Evolutionary conservation across 2,113 vertebrate genomes (phyloP).

Genomic region (Herpetotheres cachinnans): DNA sequence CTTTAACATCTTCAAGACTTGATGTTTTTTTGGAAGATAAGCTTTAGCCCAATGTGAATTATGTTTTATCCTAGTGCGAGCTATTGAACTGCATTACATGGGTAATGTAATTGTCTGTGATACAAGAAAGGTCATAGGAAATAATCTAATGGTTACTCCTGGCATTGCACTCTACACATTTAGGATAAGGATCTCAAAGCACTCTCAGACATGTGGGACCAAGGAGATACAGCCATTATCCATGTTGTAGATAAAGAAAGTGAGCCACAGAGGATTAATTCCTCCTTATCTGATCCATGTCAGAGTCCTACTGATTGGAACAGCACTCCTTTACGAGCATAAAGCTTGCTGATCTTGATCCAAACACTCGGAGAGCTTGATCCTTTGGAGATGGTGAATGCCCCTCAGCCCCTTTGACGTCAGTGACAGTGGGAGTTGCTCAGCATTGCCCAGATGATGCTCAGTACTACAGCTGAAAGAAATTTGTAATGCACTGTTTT

Average conservation of each 20-base stretch:
- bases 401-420: neutral
- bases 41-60: neutral
- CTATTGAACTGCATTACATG: neutral
- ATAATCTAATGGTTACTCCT: neutral
- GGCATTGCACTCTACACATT: neutral
- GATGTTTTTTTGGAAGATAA: neutral
- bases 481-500: neutral
- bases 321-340: neutral
- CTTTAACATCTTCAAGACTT: neutral
- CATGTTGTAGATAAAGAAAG: neutral
- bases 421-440: neutral
- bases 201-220: neutral
- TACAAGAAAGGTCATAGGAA: neutral
- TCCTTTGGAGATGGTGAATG: neutral
- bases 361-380: neutral
- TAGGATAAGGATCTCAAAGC: constrained; percentile 3
- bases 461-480: neutral
- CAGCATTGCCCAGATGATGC: neutral
- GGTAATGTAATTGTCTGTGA: neutral
- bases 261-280: neutral
- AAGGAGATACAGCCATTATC: neutral
- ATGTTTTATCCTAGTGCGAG: neutral
- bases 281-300: neutral
- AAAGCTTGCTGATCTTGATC: neutral
- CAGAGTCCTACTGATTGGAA: neutral